Conservation (phyloP, 2,113 vertebrate genomes). For the Sminthopsis crassicaudata region DNA sequence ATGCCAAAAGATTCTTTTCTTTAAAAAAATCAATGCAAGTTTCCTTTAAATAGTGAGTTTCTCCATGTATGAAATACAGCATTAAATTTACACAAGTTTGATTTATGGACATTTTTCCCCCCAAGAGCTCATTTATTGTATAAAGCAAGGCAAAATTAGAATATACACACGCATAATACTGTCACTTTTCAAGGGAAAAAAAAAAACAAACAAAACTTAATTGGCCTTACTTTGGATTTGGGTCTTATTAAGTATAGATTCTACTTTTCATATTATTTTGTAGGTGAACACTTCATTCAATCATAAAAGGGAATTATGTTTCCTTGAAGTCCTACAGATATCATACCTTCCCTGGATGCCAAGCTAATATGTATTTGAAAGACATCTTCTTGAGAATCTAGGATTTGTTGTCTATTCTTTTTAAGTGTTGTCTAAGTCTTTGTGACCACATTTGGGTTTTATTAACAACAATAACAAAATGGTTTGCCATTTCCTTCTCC, state of each 20-base stretch:
- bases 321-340: not conserved
- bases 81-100: conserved; percentile 14
- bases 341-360: not conserved
- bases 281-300: not conserved
- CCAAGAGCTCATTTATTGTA: conserved; percentile 1
- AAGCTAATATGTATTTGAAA: not conserved
- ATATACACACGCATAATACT: not conserved
- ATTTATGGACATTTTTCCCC: not conserved
- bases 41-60: not conserved
- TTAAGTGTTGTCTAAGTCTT: not conserved
- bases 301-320: not conserved
- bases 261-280: conserved; percentile 11
- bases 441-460: not conserved
- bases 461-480: not conserved
- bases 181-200: not conserved
- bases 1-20: not conserved
- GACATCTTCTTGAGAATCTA: not conserved
- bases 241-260: not conserved
- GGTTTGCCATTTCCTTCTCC: not conserved
- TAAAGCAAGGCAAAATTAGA: conserved; percentile 13
- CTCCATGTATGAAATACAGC: conserved; percentile 4
- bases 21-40: not conserved
- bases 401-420: not conserved
- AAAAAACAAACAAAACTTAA: not conserved
- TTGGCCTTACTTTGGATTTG: conserved; percentile 8